Evolutionary conservation across 2,888 invertebrate species (phyloP).

Genomic region (Drosophila lutescens): DNA sequence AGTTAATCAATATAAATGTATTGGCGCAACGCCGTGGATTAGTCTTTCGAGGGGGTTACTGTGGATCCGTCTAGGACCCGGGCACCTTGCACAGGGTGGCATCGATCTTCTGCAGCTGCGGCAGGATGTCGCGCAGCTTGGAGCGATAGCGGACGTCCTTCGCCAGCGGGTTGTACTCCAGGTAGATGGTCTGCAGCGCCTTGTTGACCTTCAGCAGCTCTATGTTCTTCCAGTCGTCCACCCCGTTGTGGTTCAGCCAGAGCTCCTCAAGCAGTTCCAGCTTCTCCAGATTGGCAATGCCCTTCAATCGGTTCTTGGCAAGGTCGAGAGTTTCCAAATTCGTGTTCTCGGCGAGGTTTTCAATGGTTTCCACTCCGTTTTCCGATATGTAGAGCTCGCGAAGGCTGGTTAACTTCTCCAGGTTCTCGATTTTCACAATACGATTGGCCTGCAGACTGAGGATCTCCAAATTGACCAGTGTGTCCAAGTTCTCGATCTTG

Average conservation of each 20-base stretch:
- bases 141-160: constrained; percentile 94
- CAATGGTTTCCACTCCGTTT: constrained; percentile 93
- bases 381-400: constrained; percentile 96
- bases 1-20: constrained; percentile 22
- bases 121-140: constrained; percentile 94
- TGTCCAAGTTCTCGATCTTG: constrained; percentile 92
- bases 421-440: constrained; percentile 92
- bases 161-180: constrained; percentile 96
- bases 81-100: constrained; percentile 90
- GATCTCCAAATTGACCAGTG: constrained; percentile 89
- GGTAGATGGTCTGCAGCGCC: constrained; percentile 92
- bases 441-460: constrained; percentile 97
- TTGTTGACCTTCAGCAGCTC: constrained; percentile 89
- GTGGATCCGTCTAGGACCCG: constrained; percentile 47
- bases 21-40: constrained; percentile 29
- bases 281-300: constrained; percentile 91
- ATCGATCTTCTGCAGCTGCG: constrained; percentile 95
- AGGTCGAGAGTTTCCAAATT: constrained; percentile 94
- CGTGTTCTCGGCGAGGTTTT: constrained; percentile 89
- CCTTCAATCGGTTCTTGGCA: constrained; percentile 93
- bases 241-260: constrained; percentile 97
- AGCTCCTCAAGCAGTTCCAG: constrained; percentile 94
- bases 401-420: constrained; percentile 89
- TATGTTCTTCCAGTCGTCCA: constrained; percentile 93
- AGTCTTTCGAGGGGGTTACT: constrained; percentile 17